phyloP scores from a whole-genome alignment of 2,797 vertebrate species.

The Anabas testudineus region DNA sequence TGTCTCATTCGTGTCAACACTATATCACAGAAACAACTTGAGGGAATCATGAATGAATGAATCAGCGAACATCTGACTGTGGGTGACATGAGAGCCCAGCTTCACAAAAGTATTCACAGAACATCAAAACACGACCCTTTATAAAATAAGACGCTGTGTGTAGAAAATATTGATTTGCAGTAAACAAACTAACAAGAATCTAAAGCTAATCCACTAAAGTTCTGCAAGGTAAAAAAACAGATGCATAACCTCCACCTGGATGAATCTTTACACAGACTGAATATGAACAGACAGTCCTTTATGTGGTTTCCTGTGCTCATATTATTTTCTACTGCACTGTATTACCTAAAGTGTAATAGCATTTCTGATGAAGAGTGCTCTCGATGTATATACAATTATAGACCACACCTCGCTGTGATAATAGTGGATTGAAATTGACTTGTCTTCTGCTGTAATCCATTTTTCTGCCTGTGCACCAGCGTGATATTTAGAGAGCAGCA shows the following conservation, averaged over 20 bases:
- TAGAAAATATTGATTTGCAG: too few species aligned
- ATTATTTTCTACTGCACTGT: background rate
- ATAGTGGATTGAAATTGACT: slow-evolving; percentile 31
- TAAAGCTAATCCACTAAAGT: too few species aligned
- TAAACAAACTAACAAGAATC: too few species aligned
- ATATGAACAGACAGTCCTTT: background rate
- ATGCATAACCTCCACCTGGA: background rate
- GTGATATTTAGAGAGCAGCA: background rate
- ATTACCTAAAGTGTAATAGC: slow-evolving; percentile 21
- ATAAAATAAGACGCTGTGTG: too few species aligned
- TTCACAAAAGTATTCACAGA: too few species aligned
- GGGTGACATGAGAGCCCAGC: too few species aligned
- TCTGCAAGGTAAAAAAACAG: too few species aligned
- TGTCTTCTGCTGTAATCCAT: slow-evolving; percentile 23
- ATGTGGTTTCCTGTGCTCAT: slow-evolving; percentile 10
- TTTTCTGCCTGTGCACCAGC: background rate
- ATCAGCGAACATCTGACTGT: too few species aligned
- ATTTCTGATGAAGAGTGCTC: slow-evolving; percentile 25
- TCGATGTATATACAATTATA: slow-evolving; percentile 24
- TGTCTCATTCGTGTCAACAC: too few species aligned
- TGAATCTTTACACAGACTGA: background rate
- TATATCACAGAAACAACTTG: too few species aligned
- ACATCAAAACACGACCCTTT: too few species aligned
- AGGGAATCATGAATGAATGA: too few species aligned
- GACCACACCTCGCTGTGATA: slow-evolving; percentile 10